These are phyloP conservation scores for Octodonta nipae DNA, from an alignment of 2,888 invertebrate species.

Conservation along the genomic window DNA sequence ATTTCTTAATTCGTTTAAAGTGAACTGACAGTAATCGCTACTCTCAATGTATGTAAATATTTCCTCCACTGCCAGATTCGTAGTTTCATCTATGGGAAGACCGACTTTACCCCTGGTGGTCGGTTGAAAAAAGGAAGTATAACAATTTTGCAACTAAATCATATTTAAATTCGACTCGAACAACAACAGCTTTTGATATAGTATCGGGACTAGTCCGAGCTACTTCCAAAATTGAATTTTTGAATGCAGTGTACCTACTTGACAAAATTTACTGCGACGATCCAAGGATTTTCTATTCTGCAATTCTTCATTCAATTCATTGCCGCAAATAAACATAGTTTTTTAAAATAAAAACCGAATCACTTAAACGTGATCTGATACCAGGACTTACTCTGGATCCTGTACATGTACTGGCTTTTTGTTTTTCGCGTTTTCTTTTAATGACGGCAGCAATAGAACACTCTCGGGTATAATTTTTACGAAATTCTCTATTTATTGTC, in stretches of 20 bases:
- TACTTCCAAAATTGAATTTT: slow-evolving; percentile 16
- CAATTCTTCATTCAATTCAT: slow-evolving; percentile 24
- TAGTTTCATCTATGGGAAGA: slow-evolving; percentile 23
- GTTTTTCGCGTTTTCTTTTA: no score
- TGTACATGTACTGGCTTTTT: slow-evolving; percentile 3
- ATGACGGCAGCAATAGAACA: slow-evolving; percentile 4
- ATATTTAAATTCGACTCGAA: slow-evolving; percentile 17
- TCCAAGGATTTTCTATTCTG: slow-evolving; percentile 22
- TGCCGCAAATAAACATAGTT: slow-evolving; percentile 25
- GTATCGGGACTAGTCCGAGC: slow-evolving; percentile 16
- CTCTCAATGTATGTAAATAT: slow-evolving; percentile 24
- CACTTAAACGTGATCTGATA: slow-evolving; percentile 19
- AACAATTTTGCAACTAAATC: slow-evolving; percentile 24
- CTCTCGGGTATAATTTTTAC: slow-evolving; percentile 4
- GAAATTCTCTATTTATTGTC: slow-evolving; percentile 1
- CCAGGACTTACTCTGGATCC: slow-evolving; percentile 21
- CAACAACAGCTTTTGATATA: slow-evolving; percentile 22
- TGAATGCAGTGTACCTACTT: slow-evolving; percentile 20
- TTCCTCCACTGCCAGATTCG: slow-evolving; percentile 25
- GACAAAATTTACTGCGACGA: no score
- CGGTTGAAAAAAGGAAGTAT: slow-evolving; percentile 22
- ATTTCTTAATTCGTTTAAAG: no score
- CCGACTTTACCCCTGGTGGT: slow-evolving; percentile 23
- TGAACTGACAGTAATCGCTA: slow-evolving; percentile 22
- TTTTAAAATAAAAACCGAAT: slow-evolving; percentile 23